These are phyloP conservation scores for Emydoidea blandingii DNA, from an alignment of 2,797 vertebrate species.

Conservation along the genomic window DNA sequence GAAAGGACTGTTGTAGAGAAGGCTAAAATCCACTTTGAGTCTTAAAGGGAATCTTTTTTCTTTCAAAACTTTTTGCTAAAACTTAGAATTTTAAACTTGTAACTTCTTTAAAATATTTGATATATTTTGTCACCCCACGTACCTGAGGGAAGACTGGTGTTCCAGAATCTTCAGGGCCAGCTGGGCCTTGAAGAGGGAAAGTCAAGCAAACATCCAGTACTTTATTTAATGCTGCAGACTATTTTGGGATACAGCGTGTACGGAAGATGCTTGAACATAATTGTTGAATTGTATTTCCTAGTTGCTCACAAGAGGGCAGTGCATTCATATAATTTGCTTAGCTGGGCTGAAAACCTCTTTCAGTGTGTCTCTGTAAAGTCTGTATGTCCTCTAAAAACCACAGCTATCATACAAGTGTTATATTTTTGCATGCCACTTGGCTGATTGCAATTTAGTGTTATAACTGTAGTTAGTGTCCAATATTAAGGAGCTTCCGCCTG, in stretches of 20 bases:
- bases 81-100: not conserved
- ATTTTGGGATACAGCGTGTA: not conserved
- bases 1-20: too few species aligned
- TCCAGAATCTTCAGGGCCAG: not conserved
- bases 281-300: not conserved
- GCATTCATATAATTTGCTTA: not conserved
- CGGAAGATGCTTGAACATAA: not conserved
- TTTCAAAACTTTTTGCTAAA: not conserved
- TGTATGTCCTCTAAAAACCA: not conserved
- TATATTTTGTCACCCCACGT: not conserved
- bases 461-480: not conserved
- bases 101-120: not conserved
- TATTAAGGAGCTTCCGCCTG: not conserved
- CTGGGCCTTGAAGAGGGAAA: not conserved
- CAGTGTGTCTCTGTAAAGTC: not conserved
- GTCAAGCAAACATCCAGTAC: not conserved
- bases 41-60: not conserved
- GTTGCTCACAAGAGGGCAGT: conserved; percentile 9
- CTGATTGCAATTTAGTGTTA: not conserved
- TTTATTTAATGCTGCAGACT: not conserved
- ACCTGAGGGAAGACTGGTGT: not conserved
- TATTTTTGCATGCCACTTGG: not conserved
- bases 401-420: not conserved
- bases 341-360: not conserved
- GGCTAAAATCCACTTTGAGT: not conserved